A percentile compares a stretch with the other conserved stretches of the same genome.
Conservation (phyloP, 2,113 vertebrate genomes). For the Hippocampus zosterae region DNA sequence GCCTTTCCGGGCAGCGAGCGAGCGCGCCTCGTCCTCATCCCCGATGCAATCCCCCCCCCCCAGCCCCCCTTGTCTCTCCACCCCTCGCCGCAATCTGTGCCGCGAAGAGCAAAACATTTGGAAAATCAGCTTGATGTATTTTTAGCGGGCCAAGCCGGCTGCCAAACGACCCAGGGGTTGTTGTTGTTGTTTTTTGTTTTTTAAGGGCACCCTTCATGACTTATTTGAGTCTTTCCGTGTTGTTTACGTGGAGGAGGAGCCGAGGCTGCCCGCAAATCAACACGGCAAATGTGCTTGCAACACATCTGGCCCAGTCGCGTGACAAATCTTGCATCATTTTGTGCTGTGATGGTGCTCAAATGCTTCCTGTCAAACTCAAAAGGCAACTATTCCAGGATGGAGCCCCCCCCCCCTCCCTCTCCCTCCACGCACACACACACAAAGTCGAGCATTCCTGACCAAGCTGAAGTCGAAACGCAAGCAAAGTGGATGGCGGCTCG, state of each 20-base stretch:
- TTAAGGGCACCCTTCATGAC: constrained; percentile 71
- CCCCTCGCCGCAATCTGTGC: constrained; percentile 78
- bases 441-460: no score
- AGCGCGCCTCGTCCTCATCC: constrained; percentile 54
- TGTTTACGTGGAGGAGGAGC: constrained; percentile 21
- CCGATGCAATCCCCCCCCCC: constrained; percentile 63
- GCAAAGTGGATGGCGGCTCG: no score
- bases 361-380: no score
- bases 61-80: constrained; percentile 48
- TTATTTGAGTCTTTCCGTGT: constrained; percentile 59
- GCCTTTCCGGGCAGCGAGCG: constrained; percentile 64
- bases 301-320: no score
- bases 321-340: no score
- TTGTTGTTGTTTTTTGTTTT: background rate
- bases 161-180: constrained; percentile 76
- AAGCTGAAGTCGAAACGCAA: no score
- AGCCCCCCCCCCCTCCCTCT: no score
- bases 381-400: no score
- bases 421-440: no score
- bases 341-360: no score
- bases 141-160: constrained; percentile 72
- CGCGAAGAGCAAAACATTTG: constrained; percentile 81
- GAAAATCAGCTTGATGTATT: constrained; percentile 85
- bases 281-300: background rate
- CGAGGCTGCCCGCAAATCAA: background rate